Evolutionary conservation across 2,113 vertebrate species (phyloP).

Genomic region (Amia ocellicauda): DNA sequence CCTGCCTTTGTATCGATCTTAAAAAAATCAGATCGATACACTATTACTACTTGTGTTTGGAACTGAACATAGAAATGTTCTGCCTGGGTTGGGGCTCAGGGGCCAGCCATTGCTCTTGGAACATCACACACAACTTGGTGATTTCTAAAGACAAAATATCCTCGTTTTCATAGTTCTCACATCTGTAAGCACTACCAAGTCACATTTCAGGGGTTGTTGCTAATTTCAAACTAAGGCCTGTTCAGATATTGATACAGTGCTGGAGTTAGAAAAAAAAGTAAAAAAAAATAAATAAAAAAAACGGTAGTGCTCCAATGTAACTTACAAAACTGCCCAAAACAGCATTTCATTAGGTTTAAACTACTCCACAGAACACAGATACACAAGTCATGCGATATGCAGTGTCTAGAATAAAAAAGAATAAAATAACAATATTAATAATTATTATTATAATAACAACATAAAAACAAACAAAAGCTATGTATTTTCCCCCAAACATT

Average conservation of each 20-base stretch:
- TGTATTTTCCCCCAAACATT: slow-evolving; percentile 71
- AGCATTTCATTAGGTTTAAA: slow-evolving; percentile 81
- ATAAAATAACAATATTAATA: slow-evolving; percentile 54
- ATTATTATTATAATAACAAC: slow-evolving; percentile 60
- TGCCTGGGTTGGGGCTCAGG: too few species aligned
- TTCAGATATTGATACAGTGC: slow-evolving; percentile 29
- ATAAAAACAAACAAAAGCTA: slow-evolving; percentile 52
- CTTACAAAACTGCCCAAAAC: slow-evolving; percentile 50
- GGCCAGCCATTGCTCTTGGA: too few species aligned
- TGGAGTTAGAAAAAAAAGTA: slow-evolving; percentile 56
- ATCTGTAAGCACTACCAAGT: slow-evolving; percentile 15
- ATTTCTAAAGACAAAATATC: slow-evolving; percentile 17
- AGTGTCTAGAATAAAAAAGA: slow-evolving; percentile 68
- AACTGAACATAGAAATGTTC: too few species aligned
- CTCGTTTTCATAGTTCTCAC: not conserved
- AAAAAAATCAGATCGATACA: too few species aligned
- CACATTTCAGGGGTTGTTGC: slow-evolving; percentile 2
- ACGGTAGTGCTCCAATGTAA: slow-evolving; percentile 58
- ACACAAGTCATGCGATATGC: slow-evolving; percentile 87
- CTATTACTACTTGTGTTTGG: too few species aligned
- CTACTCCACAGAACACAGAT: slow-evolving; percentile 85
- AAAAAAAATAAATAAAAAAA: too few species aligned
- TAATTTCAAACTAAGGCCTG: slow-evolving; percentile 21
- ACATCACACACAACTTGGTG: slow-evolving; percentile 7
- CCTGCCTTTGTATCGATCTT: too few species aligned